Evolutionary conservation across 2,113 vertebrate species (phyloP).

Genomic region (Lepisosteus osseus): DNA sequence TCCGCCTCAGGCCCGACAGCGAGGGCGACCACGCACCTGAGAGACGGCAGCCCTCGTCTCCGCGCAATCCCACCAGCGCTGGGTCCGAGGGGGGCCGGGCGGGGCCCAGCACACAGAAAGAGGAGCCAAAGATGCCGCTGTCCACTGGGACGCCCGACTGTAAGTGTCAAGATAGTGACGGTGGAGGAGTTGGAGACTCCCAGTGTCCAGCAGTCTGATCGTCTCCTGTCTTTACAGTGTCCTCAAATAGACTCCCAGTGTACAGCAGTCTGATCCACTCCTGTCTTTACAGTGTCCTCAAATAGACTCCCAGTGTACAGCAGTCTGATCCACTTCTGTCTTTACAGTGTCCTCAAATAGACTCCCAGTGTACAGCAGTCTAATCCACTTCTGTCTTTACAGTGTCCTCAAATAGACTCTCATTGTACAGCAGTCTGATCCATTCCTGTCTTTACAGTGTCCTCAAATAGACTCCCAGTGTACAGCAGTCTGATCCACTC

Average conservation of each 20-base stretch:
- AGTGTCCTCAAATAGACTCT: too few relatives aligned
- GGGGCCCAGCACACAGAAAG: constrained; percentile 38
- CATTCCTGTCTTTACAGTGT: too few relatives aligned
- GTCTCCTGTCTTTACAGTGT: not conserved
- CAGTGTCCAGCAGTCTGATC: too few relatives aligned
- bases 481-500: too few relatives aligned
- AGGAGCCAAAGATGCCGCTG: constrained; percentile 47
- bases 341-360: too few relatives aligned
- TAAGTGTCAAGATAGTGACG: constrained; percentile 28
- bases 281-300: too few relatives aligned
- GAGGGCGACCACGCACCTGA: constrained; percentile 49
- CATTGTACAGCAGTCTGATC: too few relatives aligned
- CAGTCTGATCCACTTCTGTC: too few relatives aligned
- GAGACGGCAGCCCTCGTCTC: constrained; percentile 33
- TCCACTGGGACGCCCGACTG: constrained; percentile 39
- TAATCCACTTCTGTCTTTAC: too few relatives aligned
- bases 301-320: too few relatives aligned
- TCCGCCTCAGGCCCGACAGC: constrained; percentile 42
- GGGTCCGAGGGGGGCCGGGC: constrained; percentile 28
- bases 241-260: not conserved
- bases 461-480: not conserved
- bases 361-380: not conserved
- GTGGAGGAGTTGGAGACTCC: not conserved
- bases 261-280: too few relatives aligned
- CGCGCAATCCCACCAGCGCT: constrained; percentile 21